phyloP scores from a whole-genome alignment of 2,797 vertebrate species.

The Sternotherus odoratus region DNA sequence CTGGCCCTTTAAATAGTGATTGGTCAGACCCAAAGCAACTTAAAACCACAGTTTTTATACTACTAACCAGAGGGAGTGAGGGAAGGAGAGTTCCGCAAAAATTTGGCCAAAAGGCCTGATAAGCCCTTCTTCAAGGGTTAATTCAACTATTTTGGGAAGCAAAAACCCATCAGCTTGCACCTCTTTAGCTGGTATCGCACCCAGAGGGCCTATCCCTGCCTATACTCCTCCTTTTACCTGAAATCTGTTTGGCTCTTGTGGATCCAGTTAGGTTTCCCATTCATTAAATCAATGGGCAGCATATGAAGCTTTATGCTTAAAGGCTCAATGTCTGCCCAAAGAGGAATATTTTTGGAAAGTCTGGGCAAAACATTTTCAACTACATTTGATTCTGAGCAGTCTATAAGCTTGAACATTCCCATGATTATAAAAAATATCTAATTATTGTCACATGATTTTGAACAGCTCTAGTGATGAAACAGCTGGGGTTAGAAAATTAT shows the following conservation, averaged over 20 bases:
- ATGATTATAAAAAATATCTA: not conserved
- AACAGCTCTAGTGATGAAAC: not conserved
- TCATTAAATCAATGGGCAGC: not conserved
- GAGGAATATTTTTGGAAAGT: not conserved
- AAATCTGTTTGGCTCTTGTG: not conserved
- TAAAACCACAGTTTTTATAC: not conserved
- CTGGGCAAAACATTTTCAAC: not conserved
- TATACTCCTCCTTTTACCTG: not conserved
- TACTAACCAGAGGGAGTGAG: not conserved
- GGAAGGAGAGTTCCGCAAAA: not conserved
- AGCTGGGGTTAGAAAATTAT: not conserved
- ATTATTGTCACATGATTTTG: not conserved
- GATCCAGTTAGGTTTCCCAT: not conserved
- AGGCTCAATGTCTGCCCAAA: not conserved
- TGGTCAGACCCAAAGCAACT: not conserved
- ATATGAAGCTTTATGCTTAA: not conserved
- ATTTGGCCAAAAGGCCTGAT: not conserved
- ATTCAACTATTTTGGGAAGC: not conserved
- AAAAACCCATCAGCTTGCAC: not conserved
- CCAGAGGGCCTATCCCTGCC: not conserved
- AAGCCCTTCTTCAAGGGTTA: not conserved
- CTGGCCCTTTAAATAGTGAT: not conserved
- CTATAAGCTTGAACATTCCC: not conserved
- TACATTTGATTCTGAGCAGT: not conserved
- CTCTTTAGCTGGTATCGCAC: not conserved